Conservation (phyloP, 2,113 vertebrate genomes). For the Synodontis membranacea region DNA sequence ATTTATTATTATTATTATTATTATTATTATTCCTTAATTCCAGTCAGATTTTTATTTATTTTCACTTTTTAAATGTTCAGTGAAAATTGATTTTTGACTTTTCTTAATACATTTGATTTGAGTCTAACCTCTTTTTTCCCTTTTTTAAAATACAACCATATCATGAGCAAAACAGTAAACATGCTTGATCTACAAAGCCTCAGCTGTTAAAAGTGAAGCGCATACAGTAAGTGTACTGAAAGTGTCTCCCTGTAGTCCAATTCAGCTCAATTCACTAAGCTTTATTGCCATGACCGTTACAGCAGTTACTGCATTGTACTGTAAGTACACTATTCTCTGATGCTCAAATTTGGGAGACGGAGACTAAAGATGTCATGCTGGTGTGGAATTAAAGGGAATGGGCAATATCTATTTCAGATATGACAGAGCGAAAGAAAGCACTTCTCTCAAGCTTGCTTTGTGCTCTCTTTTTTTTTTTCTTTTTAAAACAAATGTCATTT, state of each 20-base stretch:
- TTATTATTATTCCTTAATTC: background rate
- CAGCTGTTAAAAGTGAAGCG: slow-evolving; percentile 13
- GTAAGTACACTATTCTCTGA: background rate
- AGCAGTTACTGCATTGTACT: background rate
- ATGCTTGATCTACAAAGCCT: slow-evolving; percentile 3
- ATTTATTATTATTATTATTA: background rate
- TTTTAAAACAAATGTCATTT: slow-evolving; percentile 68
- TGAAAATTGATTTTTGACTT: background rate
- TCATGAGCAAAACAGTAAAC: background rate
- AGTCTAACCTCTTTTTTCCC: background rate
- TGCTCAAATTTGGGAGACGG: slow-evolving; percentile 23
- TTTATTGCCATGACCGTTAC: background rate
- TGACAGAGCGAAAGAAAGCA: slow-evolving; percentile 57
- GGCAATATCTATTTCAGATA: slow-evolving; percentile 52
- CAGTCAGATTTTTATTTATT: background rate
- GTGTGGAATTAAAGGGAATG: slow-evolving; percentile 45
- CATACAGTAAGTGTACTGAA: slow-evolving; percentile 4
- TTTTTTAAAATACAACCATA: background rate
- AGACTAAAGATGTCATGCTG: slow-evolving; percentile 29
- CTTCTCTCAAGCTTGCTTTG: slow-evolving; percentile 55
- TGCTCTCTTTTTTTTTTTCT: slow-evolving; percentile 65
- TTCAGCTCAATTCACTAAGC: background rate
- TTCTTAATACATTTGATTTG: background rate
- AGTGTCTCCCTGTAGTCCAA: slow-evolving; percentile 14
- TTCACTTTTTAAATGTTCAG: background rate